Evolutionary conservation across 2,797 vertebrate species (phyloP).

Genomic region (Coreius guichenoti): DNA sequence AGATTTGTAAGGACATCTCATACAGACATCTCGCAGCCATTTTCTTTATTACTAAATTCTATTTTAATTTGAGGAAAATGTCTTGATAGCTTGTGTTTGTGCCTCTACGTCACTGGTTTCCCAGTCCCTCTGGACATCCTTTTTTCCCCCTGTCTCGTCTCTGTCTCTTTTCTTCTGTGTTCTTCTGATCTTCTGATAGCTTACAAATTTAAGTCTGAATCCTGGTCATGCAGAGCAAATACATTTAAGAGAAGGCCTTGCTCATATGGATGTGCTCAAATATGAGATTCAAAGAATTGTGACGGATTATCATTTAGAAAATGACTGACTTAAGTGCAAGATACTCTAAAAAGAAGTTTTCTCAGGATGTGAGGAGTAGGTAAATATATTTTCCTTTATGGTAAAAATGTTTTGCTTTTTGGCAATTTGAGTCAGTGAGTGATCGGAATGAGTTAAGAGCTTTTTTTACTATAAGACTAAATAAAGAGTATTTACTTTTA

Average conservation of each 20-base stretch:
- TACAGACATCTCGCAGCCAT: too few relatives aligned
- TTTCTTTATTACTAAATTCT: neutral
- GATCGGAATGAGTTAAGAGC: neutral
- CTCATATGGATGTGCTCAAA: neutral
- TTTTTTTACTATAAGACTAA: neutral
- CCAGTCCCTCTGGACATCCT: too few relatives aligned
- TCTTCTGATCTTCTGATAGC: too few relatives aligned
- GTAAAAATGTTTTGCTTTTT: neutral
- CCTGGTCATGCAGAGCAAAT: neutral
- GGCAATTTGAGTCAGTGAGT: neutral
- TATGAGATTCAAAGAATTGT: neutral
- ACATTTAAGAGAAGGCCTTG: neutral
- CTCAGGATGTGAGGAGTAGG: neutral
- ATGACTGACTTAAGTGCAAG: neutral
- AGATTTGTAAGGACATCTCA: neutral
- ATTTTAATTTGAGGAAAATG: neutral
- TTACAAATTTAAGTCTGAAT: neutral
- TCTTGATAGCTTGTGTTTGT: neutral
- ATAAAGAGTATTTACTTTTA: neutral
- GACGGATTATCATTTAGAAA: neutral
- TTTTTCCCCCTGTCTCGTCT: too few relatives aligned
- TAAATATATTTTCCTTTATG: neutral
- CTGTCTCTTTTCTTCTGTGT: too few relatives aligned
- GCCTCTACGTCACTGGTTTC: too few relatives aligned
- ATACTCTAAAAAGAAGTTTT: neutral